A percentile compares a stretch with the other conserved stretches of the same genome.
Conservation (phyloP, 2,888 invertebrate genomes). For the Lochmaea crataegi region DNA sequence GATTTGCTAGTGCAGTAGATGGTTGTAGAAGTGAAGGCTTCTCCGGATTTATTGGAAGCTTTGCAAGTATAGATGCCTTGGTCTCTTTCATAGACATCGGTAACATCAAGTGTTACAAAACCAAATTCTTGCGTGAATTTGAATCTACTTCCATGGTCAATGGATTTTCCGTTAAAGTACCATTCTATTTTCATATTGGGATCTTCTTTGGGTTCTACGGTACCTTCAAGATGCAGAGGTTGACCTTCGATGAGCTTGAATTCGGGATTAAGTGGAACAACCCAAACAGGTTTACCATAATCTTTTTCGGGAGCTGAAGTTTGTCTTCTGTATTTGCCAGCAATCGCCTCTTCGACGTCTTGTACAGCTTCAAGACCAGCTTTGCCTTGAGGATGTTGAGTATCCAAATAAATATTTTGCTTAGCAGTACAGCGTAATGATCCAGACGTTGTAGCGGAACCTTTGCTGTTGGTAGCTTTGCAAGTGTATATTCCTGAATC, state of each 20-base stretch:
- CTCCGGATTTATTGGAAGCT: conserved; percentile 88
- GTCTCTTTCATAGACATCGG: conserved; percentile 92
- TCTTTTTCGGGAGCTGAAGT: conserved; percentile 78
- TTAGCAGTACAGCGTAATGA: conserved; percentile 86
- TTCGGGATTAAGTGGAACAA: conserved; percentile 83
- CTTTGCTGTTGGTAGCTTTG: conserved; percentile 89
- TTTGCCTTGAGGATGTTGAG: conserved; percentile 95
- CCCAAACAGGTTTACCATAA: conserved; percentile 88
- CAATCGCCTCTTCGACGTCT: conserved; percentile 86
- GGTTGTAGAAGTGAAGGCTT: conserved; percentile 92
- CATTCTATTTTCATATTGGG: conserved; percentile 92
- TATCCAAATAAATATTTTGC: conserved; percentile 84
- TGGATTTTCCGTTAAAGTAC: conserved; percentile 91
- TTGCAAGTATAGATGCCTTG: conserved; percentile 95
- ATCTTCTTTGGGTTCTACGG: conserved; percentile 94
- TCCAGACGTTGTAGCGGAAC: conserved; percentile 90
- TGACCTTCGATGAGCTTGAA: conserved; percentile 85
- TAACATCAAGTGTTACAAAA: conserved; percentile 93
- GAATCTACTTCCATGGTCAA: conserved; percentile 89
- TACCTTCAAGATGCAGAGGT: conserved; percentile 91
- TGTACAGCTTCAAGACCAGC: conserved; percentile 90
- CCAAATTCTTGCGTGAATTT: conserved; percentile 96
- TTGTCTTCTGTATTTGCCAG: conserved; percentile 77
- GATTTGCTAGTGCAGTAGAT: conserved; percentile 86
- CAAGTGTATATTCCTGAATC: conserved; percentile 94